Evolutionary conservation across 2,888 invertebrate genomes (phyloP).

Genomic region (Volucella bombylans): DNA sequence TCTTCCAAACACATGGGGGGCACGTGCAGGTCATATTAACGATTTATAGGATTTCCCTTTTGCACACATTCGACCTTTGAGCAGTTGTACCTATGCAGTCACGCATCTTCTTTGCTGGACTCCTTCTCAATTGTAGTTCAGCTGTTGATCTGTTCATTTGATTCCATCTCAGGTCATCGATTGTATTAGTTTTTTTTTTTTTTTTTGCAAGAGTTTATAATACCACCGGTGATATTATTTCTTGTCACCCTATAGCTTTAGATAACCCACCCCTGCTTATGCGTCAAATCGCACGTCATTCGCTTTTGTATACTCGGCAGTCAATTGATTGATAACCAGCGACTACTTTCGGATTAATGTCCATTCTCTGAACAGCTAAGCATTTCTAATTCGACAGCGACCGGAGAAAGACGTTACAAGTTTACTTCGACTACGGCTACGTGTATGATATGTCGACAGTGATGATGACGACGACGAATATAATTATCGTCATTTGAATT

Average conservation of each 20-base stretch:
- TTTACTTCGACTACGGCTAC: not conserved
- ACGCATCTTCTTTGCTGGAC: not conserved
- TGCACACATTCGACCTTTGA: constrained; percentile 16
- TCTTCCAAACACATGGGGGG: constrained; percentile 47
- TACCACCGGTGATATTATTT: constrained; percentile 14
- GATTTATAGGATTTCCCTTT: constrained; percentile 50
- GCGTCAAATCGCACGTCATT: constrained; percentile 40
- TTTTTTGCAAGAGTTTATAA: constrained; percentile 4
- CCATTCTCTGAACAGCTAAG: constrained; percentile 23
- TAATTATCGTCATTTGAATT: constrained; percentile 18
- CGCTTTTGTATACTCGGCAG: constrained; percentile 12
- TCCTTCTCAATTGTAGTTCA: constrained; percentile 19
- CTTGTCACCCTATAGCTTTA: constrained; percentile 7
- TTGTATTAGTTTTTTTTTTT: not conserved
- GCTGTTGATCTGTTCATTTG: constrained; percentile 25
- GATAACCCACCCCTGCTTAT: constrained; percentile 34
- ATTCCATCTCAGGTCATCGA: constrained; percentile 25
- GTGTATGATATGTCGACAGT: no score
- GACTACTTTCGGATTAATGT: constrained; percentile 27
- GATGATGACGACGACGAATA: not conserved
- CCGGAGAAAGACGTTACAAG: constrained; percentile 26
- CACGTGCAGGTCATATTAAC: constrained; percentile 66
- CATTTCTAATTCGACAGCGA: constrained; percentile 35
- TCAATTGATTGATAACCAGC: constrained; percentile 44
- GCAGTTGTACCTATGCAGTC: constrained; percentile 9